Base-by-base conservation (phyloP, 2,888 invertebrate genomes). In the Electrophaes corylata region DNA sequence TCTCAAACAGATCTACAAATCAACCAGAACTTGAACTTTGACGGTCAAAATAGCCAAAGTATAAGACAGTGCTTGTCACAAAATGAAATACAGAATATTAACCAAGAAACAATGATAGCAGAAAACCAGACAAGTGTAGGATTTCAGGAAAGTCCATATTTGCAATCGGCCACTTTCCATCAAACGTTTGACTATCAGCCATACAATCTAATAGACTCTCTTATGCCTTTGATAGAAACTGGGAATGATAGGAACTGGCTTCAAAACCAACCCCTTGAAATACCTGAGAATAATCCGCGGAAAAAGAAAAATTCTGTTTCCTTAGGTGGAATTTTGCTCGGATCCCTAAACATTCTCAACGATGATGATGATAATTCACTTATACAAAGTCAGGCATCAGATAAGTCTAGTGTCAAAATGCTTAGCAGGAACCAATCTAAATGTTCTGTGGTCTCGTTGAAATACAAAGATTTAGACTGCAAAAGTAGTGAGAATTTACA, bases 391-490 rank as follows among this genome's bases (percentile, higher is more conserved):
- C 63, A 63, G 20, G 61, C 62, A 20, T 69, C 69, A 0, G 67
- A 70, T 14, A 31, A 23, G 0, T 60, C 56, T 0, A 70, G 56
- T n/a, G 56, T 75, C 0, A 68, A 67, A 46, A 63, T 58, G n/a
- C 33, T 78, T 6, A 71, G 67, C 26, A 69, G 70, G 4, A 64
- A 75, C 1, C 68, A 70, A 39, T 88, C 88, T 0, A 53, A 69
- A 19, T 71, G 70, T 16, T 86, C 89, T 0, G 77, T 86, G 0
- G 57, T 60, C 0, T 81, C 86, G 0, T 64, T 87, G 14, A 76
- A 83, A 59, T 90, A 87, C 44, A 86, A 81, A 67, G 81, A 90
- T 60, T 65, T 90, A 29, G 90, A 90, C 40, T 55, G 59, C 4
- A 79, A 81, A 48, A 88, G 87, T 64, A 79, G 76, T 58, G 78